Conservation (phyloP, 2,113 vertebrate genomes). For the Emydura subglobosa region DNA sequence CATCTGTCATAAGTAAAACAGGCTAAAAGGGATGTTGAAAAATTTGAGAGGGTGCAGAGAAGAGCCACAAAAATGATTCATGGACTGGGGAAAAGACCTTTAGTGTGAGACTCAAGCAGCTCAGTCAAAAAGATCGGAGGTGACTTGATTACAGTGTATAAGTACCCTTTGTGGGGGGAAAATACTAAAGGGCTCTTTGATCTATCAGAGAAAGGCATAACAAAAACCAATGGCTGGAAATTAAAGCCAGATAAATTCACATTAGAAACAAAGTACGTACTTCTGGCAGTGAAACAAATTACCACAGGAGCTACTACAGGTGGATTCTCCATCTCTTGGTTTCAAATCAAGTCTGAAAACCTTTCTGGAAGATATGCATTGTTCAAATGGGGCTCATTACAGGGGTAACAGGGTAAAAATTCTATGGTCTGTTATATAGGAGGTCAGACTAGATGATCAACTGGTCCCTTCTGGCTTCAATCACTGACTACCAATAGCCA, state of each 20-base stretch:
- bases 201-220: neutral
- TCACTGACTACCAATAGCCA: too few relatives aligned
- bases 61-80: neutral
- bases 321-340: neutral
- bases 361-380: neutral
- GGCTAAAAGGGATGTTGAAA: neutral
- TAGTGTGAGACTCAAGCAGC: neutral
- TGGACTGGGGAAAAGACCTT: neutral
- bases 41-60: neutral
- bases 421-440: neutral
- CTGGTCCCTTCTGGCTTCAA: too few relatives aligned
- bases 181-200: neutral
- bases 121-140: neutral
- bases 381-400: neutral
- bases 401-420: neutral
- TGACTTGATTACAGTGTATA: neutral
- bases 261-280: neutral
- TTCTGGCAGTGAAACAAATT: neutral
- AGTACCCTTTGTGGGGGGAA: neutral
- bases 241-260: neutral
- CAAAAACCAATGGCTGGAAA: neutral
- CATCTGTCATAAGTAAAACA: neutral
- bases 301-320: neutral
- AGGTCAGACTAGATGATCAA: too few relatives aligned
- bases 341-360: neutral